phyloP scores from a whole-genome alignment of 2,113 vertebrate species.

The Telmatochromis brichardi region DNA sequence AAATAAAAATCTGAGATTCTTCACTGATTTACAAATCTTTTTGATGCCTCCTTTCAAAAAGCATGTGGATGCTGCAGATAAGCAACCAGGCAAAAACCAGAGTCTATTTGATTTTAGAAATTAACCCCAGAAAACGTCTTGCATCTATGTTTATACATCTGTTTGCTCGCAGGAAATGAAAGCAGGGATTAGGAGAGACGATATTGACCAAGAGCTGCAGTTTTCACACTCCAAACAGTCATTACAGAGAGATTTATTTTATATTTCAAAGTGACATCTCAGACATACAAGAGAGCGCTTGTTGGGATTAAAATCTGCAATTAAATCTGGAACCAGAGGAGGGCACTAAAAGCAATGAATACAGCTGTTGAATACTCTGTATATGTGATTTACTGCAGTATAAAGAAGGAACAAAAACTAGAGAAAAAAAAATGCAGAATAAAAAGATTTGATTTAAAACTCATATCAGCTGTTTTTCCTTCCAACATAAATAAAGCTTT shows the following conservation, averaged over 20 bases:
- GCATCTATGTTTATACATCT: neutral
- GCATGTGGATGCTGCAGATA: neutral
- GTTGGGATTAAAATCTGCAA: neutral
- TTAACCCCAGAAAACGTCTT: neutral
- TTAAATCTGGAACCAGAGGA: slow-evolving; percentile 23
- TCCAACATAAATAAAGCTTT: neutral
- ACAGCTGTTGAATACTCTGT: neutral
- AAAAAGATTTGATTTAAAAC: neutral
- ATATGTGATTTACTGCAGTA: neutral
- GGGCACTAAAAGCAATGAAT: slow-evolving; percentile 12
- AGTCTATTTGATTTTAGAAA: neutral
- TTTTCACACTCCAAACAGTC: neutral
- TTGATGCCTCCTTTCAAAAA: neutral
- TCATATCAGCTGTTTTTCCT: neutral
- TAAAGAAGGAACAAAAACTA: neutral
- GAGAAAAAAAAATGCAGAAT: neutral
- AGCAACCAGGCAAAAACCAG: neutral
- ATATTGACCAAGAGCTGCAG: neutral
- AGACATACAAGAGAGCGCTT: neutral
- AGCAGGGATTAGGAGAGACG: neutral
- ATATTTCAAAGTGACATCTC: neutral
- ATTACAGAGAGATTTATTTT: neutral
- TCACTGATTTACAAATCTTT: neutral
- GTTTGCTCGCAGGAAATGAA: neutral
- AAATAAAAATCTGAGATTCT: neutral